Evolutionary conservation across 2,797 vertebrate genomes (phyloP).

Genomic region (Gallinago solitaria): DNA sequence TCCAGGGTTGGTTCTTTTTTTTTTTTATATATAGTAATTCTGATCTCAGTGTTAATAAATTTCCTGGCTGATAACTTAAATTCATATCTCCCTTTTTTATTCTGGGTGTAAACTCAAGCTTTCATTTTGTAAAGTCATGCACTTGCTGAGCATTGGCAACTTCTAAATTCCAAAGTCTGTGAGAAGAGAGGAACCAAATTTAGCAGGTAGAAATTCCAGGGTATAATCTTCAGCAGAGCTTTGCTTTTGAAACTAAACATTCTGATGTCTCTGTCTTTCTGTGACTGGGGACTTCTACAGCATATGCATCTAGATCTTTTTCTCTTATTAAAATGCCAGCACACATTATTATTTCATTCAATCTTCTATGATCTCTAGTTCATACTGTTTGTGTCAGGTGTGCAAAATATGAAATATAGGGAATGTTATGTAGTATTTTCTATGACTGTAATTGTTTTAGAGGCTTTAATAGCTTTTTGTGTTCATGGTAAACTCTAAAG

Average conservation of each 20-base stretch:
- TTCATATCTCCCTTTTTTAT: neutral
- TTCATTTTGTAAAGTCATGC: neutral
- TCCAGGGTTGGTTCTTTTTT: neutral
- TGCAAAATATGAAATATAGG: neutral
- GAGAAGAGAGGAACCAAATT: neutral
- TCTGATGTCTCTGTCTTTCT: neutral
- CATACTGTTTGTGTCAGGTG: neutral
- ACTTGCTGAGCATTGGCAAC: neutral
- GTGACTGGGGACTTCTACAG: neutral
- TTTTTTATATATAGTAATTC: neutral
- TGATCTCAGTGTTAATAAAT: neutral
- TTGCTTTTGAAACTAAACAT: slow-evolving; percentile 13
- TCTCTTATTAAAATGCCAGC: neutral
- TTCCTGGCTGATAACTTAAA: neutral
- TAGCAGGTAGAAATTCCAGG: slow-evolving; percentile 23
- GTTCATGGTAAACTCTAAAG: neutral
- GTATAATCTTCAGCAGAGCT: neutral
- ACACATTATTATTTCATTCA: neutral
- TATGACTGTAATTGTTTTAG: neutral
- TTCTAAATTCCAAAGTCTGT: neutral
- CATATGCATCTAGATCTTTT: neutral
- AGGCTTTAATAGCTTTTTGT: neutral
- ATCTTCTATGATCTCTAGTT: neutral
- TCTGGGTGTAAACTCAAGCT: neutral
- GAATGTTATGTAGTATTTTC: neutral